Evolutionary conservation across 2,113 vertebrate genomes (phyloP).

Genomic region (Dicerorhinus sumatrensis): DNA sequence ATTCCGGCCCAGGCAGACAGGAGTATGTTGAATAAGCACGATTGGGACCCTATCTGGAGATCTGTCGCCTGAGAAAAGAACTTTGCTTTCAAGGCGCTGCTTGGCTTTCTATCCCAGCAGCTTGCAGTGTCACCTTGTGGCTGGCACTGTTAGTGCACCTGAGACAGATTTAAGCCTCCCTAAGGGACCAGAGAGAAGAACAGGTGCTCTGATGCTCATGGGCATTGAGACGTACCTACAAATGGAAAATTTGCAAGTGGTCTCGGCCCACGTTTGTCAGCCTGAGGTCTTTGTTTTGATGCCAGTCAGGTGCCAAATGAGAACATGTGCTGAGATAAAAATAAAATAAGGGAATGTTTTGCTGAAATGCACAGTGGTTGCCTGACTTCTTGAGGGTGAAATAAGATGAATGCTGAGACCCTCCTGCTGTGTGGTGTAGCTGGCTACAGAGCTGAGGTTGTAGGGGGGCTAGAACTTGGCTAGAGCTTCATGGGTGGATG

Average conservation of each 20-base stretch:
- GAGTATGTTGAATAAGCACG: not conserved
- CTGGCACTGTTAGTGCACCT: not conserved
- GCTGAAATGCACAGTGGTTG: not conserved
- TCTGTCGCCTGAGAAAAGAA: not conserved
- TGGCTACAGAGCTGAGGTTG: not conserved
- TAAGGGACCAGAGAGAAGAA: not conserved
- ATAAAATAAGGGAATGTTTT: conserved; percentile 73
- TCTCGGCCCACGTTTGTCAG: not conserved
- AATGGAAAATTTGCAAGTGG: not conserved
- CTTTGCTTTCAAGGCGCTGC: not conserved
- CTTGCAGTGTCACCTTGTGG: not conserved
- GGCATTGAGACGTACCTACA: not conserved
- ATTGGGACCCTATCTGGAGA: not conserved
- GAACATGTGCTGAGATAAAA: conserved; percentile 56
- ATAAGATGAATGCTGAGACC: not conserved
- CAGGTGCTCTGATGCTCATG: not conserved
- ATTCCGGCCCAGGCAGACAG: not conserved
- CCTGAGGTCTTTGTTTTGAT: conserved; percentile 22
- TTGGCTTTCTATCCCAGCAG: not conserved
- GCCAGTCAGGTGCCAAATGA: conserved; percentile 59
- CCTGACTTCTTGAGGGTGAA: not conserved
- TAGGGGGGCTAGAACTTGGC: not conserved
- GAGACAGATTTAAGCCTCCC: not conserved
- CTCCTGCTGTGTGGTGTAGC: not conserved
- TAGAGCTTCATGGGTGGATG: not conserved